Percentiles rank a stretch among this genome's conserved stretches.
Conservation (phyloP, 2,797 vertebrate species). For the Phrynocephalus guinanensis region DNA sequence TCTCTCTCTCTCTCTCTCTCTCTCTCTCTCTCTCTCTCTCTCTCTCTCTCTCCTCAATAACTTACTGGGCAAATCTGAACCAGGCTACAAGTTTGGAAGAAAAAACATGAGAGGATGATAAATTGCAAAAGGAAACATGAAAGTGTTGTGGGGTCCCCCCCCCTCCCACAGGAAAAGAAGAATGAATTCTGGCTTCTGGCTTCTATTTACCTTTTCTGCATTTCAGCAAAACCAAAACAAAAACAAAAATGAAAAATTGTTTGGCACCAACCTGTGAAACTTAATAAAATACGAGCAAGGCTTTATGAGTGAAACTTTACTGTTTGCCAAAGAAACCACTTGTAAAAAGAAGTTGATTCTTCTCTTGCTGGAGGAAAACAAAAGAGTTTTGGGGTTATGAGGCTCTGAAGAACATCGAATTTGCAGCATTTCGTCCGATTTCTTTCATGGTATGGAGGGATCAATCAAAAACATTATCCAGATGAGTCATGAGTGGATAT, state of each 20-base stretch:
- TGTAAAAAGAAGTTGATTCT: not conserved
- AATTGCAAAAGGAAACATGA: conserved; percentile 6
- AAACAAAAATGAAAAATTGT: not conserved
- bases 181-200: not conserved
- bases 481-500: not conserved
- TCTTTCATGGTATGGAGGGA: not conserved
- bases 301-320: not conserved
- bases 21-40: conserved; percentile 20
- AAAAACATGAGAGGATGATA: not conserved
- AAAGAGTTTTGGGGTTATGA: not conserved
- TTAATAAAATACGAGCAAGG: conserved; percentile 1
- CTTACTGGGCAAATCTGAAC: not conserved
- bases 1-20: not conserved
- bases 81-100: not conserved
- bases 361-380: not conserved
- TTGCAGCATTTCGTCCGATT: not conserved
- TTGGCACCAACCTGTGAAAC: conserved; percentile 11
- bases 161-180: not conserved
- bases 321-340: conserved; percentile 15
- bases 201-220: conserved; percentile 3
- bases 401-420: not conserved
- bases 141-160: not conserved
- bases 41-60: not conserved
- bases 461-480: not conserved
- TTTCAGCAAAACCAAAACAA: conserved; percentile 15